Base-by-base conservation (phyloP, 2,113 vertebrate genomes). In the Falcunculus frontatus region DNA sequence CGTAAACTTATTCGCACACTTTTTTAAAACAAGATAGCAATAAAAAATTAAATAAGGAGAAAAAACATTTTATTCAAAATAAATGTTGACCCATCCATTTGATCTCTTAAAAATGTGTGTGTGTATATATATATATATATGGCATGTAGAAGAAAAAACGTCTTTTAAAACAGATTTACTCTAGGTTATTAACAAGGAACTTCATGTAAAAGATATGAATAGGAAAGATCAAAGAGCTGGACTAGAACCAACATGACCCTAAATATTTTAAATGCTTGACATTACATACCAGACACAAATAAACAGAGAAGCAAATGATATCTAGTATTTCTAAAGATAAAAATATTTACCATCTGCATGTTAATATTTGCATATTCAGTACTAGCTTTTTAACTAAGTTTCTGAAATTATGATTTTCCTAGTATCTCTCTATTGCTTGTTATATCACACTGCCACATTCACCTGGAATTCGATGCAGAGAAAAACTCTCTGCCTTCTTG, bases 251-350 rank as follows among this genome's bases (percentile, higher is more conserved):
- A 30, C 67, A 52, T 14, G 59, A 84, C 79, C 63, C 63, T 96
- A 96, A 93, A 95, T 95, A 86, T 91, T 96, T 96, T 68, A 91
- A 94, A 83, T 83, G 47, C 56, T 90, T 94, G 41, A 78, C 59
- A 74, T 93, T 80, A 50, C 59, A 74, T 74, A 72, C 39, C 63
- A 94, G 63, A 91, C 70, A 90, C 79, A 94, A 93, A 90, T 78
- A 94, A 94, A 92, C 44, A 92, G 6, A 53, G 72, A 72, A 72
- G 76, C 11, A 94, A 93, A 94, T 90, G 89, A 84, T 7, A 81
- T 49, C n/a, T 82, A 87, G 32, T 50, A 82, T 87, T 87, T 90
- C n/a, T 82, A 76, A 73, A 84, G 37, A 72, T 52, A 81, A 92
- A 94, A 88, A 75, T 64, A 60, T 32, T 87, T 59, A 13, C 23